phyloP scores from a whole-genome alignment of 2,797 vertebrate species.

The Galago senegalensis region DNA sequence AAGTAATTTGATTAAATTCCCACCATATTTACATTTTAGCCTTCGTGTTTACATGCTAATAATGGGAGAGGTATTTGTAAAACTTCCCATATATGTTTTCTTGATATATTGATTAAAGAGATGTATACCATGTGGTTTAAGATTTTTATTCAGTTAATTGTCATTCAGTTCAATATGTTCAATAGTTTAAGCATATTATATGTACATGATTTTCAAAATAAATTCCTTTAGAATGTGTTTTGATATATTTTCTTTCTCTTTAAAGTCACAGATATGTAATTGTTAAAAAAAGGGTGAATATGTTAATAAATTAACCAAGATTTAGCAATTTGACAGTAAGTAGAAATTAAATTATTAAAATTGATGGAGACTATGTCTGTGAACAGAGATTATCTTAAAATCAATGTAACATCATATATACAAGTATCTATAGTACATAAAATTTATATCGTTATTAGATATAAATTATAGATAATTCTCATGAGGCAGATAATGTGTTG shows the following conservation, averaged over 20 bases:
- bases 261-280: neutral
- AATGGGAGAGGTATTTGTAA: neutral
- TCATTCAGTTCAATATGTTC: constrained; percentile 22
- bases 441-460: neutral
- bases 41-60: neutral
- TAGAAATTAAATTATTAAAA: neutral
- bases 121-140: neutral
- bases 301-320: neutral
- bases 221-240: neutral
- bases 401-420: neutral
- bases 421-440: neutral
- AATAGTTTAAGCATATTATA: neutral
- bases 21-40: constrained; percentile 40
- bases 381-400: neutral
- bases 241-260: neutral
- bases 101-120: neutral
- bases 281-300: neutral
- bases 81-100: neutral
- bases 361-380: neutral
- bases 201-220: neutral
- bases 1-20: constrained; percentile 57
- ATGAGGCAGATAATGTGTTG: neutral
- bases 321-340: neutral
- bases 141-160: neutral
- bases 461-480: neutral